Conservation (phyloP, 2,113 vertebrate genomes). For the Origma solitaria region DNA sequence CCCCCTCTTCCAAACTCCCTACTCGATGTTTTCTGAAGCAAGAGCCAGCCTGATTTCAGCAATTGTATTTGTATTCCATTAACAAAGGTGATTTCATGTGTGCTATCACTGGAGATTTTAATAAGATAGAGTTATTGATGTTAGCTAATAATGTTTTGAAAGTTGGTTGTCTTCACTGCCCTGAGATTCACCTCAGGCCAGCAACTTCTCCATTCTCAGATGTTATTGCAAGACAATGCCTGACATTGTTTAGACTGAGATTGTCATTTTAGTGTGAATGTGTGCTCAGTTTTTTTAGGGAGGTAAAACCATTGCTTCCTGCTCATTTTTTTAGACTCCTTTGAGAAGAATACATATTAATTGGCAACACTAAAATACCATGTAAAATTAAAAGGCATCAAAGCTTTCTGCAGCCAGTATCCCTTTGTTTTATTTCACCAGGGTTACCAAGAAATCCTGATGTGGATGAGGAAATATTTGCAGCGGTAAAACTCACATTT, state of each 20-base stretch:
- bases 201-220: slow-evolving; percentile 64
- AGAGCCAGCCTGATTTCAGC: slow-evolving; percentile 2
- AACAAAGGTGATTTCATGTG: slow-evolving; percentile 49
- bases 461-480: background rate
- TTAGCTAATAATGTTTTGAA: slow-evolving; percentile 42
- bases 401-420: background rate
- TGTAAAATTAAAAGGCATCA: background rate
- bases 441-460: background rate
- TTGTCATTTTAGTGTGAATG: slow-evolving; percentile 36
- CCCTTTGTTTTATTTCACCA: background rate
- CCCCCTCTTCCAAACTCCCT: background rate
- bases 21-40: background rate
- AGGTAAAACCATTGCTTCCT: background rate
- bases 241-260: slow-evolving; percentile 43
- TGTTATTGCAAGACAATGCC: slow-evolving; percentile 51
- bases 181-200: slow-evolving; percentile 63
- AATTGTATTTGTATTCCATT: slow-evolving; percentile 39
- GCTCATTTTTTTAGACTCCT: background rate
- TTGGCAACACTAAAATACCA: background rate
- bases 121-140: slow-evolving; percentile 50
- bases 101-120: slow-evolving; percentile 47
- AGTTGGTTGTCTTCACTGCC: slow-evolving; percentile 46
- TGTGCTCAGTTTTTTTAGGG: background rate
- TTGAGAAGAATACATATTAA: background rate
- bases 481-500: background rate